These are phyloP conservation scores for Pentalonia nigronervosa DNA, from an alignment of 1,140 invertebrate species.

Conservation along the genomic window DNA sequence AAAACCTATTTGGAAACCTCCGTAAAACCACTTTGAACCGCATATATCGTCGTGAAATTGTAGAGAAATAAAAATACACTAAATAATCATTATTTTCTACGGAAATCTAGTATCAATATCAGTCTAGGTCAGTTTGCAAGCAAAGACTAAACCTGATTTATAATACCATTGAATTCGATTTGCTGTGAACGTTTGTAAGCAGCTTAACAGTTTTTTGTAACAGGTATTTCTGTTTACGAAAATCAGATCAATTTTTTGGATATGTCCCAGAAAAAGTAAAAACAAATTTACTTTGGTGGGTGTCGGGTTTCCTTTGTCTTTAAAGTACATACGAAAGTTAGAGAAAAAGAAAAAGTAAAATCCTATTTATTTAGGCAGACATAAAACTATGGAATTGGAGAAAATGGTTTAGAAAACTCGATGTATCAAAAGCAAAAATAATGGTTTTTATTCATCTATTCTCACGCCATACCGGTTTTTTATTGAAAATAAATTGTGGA, in stretches of 20 bases:
- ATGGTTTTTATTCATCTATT: neutral
- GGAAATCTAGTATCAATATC: neutral
- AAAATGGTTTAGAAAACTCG: neutral
- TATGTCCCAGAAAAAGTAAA: neutral
- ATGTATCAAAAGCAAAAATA: slow-evolving; percentile 31
- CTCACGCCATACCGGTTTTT: neutral
- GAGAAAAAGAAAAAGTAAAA: neutral
- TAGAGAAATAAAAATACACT: neutral
- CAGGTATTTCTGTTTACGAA: neutral
- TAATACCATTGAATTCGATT: neutral
- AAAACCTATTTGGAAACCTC: neutral
- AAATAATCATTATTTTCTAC: neutral
- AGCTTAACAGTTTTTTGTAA: neutral
- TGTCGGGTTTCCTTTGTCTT: neutral
- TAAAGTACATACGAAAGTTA: neutral
- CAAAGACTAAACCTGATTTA: neutral
- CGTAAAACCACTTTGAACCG: neutral
- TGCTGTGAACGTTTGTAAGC: neutral
- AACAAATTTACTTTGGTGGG: neutral
- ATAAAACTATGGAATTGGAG: neutral
- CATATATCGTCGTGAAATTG: neutral
- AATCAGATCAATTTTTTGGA: neutral
- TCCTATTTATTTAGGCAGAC: slow-evolving; percentile 31
- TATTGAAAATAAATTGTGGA: slow-evolving; percentile 47
- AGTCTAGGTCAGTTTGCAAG: neutral